Base-by-base conservation (phyloP, 2,113 vertebrate genomes). In the Colius striatus region DNA sequence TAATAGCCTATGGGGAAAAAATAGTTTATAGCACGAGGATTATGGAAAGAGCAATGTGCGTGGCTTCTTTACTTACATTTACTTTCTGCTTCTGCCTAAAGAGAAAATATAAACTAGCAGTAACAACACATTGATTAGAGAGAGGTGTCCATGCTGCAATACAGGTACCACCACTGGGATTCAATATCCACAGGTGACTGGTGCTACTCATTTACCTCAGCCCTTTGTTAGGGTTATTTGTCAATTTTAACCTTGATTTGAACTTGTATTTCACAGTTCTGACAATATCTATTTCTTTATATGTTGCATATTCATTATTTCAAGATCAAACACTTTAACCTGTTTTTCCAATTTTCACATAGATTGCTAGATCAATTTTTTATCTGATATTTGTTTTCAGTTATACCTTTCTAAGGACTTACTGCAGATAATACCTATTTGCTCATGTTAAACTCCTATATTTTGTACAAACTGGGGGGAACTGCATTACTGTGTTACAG, bases 1-100 rank as follows among this genome's bases (percentile, higher is more conserved):
- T 96, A 97, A 95, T 50, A 96, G 89, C 73, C 91, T 75, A 57
- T 78, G 74, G 87, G 94, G 83, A 47, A 89, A 96, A 89, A 90
- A 95, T 20, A 95, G 92, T 91, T 84, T 55, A 58, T 60, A 95
- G 88, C 48, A 84, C 53, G 36, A 47, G 43, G 76, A 95, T 85
- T 80, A 84, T 14, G 32, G 78, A 74, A 92, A 92, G 80, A 93
- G 78, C 70, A 80, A 74, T 11, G 36, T 62, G 74, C 83, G 63
- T 0, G 2, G 63, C n/a, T 90, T 62, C 88, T 84, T 78, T 65
- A 62, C 57, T 71, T 87, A 74, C 60, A 73, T 58, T 87, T 90
- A 11, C 5, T 7, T 51, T 47, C 58, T 61, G 25, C 53, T 85
- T 43, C 79, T 82, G 80, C 82, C 89, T 94, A 62, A 85, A 89